These are phyloP conservation scores for Plagiodera versicolora DNA, from an alignment of 2,888 invertebrate genomes.

Conservation along the genomic window DNA sequence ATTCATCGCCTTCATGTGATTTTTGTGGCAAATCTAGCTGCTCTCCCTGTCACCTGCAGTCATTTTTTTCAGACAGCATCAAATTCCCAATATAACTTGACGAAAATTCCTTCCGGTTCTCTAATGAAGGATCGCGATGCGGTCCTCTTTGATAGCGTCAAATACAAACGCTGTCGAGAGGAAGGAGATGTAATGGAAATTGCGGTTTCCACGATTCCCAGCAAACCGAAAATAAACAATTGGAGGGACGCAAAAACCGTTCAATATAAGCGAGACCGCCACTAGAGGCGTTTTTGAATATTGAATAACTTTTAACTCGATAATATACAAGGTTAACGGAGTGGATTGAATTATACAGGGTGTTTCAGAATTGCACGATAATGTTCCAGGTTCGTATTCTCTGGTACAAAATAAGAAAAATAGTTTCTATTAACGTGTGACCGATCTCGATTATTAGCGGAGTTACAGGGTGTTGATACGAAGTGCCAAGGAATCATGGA, in stretches of 20 bases:
- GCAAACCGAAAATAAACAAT: conserved; percentile 12
- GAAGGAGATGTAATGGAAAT: background rate
- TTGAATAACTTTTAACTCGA: too few relatives aligned
- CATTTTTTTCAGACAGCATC: background rate
- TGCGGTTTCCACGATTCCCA: conserved; percentile 2
- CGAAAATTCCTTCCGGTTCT: background rate
- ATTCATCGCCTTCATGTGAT: too few relatives aligned
- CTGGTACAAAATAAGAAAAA: too few relatives aligned
- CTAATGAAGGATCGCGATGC: conserved; percentile 1
- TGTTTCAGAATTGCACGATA: too few relatives aligned
- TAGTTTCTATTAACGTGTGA: too few relatives aligned
- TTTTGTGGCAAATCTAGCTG: background rate
- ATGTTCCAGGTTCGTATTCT: too few relatives aligned
- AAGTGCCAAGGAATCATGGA: too few relatives aligned
- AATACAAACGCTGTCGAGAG: background rate
- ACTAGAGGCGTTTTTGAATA: background rate
- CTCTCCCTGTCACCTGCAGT: too few relatives aligned
- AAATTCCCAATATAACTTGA: background rate
- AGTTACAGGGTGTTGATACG: too few relatives aligned
- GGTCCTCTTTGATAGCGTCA: background rate
- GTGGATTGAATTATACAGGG: too few relatives aligned
- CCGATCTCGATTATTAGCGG: too few relatives aligned
- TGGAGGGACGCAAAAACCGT: background rate
- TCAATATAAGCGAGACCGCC: conserved; percentile 1
- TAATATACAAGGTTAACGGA: too few relatives aligned